Evolutionary conservation across 2,888 invertebrate genomes (phyloP), one percentile per base, ranked within the genome.

Genomic region (Nomada hirtipes): DNA sequence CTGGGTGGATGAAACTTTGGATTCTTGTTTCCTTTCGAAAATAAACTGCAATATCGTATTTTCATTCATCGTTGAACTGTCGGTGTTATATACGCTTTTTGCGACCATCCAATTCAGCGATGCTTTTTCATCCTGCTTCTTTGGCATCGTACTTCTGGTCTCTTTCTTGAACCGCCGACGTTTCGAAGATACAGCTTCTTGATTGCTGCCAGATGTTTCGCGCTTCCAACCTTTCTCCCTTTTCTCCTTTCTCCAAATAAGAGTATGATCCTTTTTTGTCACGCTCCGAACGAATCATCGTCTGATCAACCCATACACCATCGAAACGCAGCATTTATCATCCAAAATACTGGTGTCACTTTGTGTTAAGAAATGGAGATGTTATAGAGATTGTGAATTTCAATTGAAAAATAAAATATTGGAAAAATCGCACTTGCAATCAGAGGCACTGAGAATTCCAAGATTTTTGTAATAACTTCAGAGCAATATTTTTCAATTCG

Each of bases 181-280:
- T 83, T 84, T 80, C 76, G 76, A 86, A 89, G 91, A 90, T 89
- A 83, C 89, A 85, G 81, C 85, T 79, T 74, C 78, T 86, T 89
- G 91, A 91, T 91, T 89, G 88, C 88, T 86, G 87, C 89, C 91
- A 91, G 89, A 90, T 91, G 91, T 89, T 90, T 89, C 84, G 80
- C 88, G 85, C 89, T 88, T 82, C 81, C 69, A 55, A 80, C 82
- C 72, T 84, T 82, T 80, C 86, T 72, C 60, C 60, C 74, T 76
- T 75, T 80, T 79, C 73, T 77, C 74, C 79, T 82, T 76, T 86
- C 73, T 61, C 77, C 78, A 83, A 79, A 81, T 82, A 87, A 85
- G 84, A 76, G 70, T 23, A 80, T 69, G 47, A 20, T 55, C 50
- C 42, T 55, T 70, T 82, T 68, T 68, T 74, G 71, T 42, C 13